A percentile compares a stretch with the other conserved stretches of the same genome.
Conservation (phyloP, 2,113 vertebrate species). For the Scatophagus argus region DNA sequence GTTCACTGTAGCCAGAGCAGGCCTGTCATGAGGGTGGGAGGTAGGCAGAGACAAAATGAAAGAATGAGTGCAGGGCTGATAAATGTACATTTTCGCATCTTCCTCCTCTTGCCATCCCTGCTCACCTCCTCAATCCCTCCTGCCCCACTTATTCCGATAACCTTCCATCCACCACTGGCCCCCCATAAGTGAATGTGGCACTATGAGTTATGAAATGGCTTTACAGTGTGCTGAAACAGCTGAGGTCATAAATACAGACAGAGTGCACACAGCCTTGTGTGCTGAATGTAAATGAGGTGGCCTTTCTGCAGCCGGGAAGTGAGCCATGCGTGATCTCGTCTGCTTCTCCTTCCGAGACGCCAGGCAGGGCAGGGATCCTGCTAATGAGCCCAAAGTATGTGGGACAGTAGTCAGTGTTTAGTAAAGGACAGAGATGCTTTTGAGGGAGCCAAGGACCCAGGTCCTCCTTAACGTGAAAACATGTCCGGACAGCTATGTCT, state of each 20-base stretch:
- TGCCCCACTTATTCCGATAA: constrained; percentile 35
- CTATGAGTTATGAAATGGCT: constrained; percentile 68
- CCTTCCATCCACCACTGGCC: constrained; percentile 43
- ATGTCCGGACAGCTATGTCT: constrained; percentile 10
- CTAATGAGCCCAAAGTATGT: constrained; percentile 50
- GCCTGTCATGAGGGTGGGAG: background rate
- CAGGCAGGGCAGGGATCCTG: constrained; percentile 44
- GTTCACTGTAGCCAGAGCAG: constrained; percentile 24
- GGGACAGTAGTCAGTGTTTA: constrained; percentile 37
- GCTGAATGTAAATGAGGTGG: constrained; percentile 67
- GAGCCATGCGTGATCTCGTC: constrained; percentile 39
- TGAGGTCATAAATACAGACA: constrained; percentile 74
- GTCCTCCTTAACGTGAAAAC: constrained; percentile 28
- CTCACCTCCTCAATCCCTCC: constrained; percentile 30
- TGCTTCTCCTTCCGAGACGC: constrained; percentile 37
- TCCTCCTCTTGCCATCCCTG: constrained; percentile 14
- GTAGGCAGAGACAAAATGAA: background rate
- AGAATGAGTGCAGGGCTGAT: constrained; percentile 15
- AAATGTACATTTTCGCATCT: constrained; percentile 37
- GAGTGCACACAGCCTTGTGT: constrained; percentile 40
- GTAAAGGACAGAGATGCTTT: constrained; percentile 27
- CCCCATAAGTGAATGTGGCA: constrained; percentile 53
- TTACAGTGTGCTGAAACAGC: constrained; percentile 67
- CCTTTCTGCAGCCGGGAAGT: constrained; percentile 54
- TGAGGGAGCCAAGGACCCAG: background rate